These are phyloP conservation scores for Marronus borbonicus DNA, from an alignment of 2,888 invertebrate species.

Conservation along the genomic window DNA sequence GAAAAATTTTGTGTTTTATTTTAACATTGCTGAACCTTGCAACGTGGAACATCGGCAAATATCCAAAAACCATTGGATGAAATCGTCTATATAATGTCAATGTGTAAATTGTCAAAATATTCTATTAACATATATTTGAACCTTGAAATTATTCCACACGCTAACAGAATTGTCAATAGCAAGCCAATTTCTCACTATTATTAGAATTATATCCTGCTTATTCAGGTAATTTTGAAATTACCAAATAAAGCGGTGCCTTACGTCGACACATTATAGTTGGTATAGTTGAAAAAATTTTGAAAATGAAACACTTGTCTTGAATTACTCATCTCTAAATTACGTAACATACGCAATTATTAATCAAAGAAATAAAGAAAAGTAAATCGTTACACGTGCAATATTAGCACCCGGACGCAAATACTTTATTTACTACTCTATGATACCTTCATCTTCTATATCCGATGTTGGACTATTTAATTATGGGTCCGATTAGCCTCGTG, in stretches of 20 bases:
- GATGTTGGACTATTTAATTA: conserved; percentile 32
- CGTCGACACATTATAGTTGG: too few species aligned
- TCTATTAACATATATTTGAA: neutral
- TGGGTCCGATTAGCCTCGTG: conserved; percentile 26
- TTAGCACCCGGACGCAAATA: conserved; percentile 17
- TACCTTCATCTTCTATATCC: conserved; percentile 13
- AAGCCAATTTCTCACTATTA: too few species aligned
- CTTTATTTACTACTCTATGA: conserved; percentile 1
- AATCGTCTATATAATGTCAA: too few species aligned
- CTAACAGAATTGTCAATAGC: neutral
- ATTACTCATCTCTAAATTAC: neutral
- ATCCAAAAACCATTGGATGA: too few species aligned
- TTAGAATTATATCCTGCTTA: neutral
- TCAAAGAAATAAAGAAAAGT: neutral
- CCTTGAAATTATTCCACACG: conserved; percentile 5
- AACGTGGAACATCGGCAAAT: too few species aligned
- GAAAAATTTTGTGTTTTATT: too few species aligned
- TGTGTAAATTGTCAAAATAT: too few species aligned
- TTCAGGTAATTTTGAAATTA: neutral
- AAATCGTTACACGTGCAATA: neutral
- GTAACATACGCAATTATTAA: neutral
- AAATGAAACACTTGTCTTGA: neutral
- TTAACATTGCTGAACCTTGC: too few species aligned
- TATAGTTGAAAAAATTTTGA: too few species aligned
- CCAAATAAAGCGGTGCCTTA: too few species aligned